Conservation (phyloP, 2,797 vertebrate species). For the Benthosema pterotum region DNA sequence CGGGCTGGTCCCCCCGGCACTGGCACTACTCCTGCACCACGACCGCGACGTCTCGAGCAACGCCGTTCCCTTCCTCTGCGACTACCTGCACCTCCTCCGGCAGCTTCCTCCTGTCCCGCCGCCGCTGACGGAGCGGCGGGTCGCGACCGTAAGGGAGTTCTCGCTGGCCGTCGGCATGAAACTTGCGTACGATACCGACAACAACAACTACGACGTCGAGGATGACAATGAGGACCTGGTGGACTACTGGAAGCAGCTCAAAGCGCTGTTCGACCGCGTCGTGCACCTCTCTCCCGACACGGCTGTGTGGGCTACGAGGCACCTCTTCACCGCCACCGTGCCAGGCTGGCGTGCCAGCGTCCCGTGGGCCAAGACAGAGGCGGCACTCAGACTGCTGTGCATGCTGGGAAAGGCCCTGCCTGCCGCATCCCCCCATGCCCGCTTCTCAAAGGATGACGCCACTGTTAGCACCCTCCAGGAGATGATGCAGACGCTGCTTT, state of each 20-base stretch:
- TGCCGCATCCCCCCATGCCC: conserved; percentile 89
- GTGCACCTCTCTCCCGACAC: conserved; percentile 96
- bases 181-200: conserved; percentile 86
- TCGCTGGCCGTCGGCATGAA: conserved; percentile 98
- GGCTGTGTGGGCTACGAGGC: conserved; percentile 88
- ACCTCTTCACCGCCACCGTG: conserved; percentile 91
- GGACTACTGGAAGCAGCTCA: conserved; percentile 97
- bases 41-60: conserved; percentile 98
- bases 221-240: conserved; percentile 99
- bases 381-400: conserved; percentile 92
- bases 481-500: conserved; percentile 96
- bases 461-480: conserved; percentile 89
- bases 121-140: conserved; percentile 92
- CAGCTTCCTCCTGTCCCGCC: conserved; percentile 89
- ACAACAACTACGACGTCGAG: conserved; percentile 98
- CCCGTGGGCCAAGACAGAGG: conserved; percentile 95
- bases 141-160: conserved; percentile 90
- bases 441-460: conserved; percentile 89
- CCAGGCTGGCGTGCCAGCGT: conserved; percentile 92
- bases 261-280: conserved; percentile 93
- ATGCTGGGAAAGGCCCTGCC: conserved; percentile 98
- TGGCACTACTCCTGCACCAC: conserved; percentile 92
- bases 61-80: conserved; percentile 95
- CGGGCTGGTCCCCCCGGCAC: conserved; percentile 91
- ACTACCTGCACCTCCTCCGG: conserved; percentile 97